These are phyloP conservation scores for Sesia bembeciformis DNA, from an alignment of 2,888 invertebrate genomes.

Conservation along the genomic window DNA sequence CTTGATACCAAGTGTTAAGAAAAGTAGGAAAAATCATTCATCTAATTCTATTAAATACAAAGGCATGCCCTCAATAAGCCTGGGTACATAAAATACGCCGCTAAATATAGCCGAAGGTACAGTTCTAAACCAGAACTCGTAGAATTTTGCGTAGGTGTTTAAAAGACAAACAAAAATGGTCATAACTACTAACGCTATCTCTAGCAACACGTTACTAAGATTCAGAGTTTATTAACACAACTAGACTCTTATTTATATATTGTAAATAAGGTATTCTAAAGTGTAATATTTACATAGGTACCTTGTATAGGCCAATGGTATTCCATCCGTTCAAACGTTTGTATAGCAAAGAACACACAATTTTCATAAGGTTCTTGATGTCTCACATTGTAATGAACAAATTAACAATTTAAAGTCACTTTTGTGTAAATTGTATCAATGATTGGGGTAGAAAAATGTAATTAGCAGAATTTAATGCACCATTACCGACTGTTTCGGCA, in stretches of 20 bases:
- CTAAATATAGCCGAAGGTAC: slow-evolving; percentile 17
- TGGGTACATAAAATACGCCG: not conserved
- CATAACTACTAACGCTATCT: not conserved
- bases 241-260: not conserved
- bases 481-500: no score
- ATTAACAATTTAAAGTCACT: not conserved
- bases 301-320: slow-evolving; percentile 40
- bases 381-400: slow-evolving; percentile 15
- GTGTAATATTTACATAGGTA: slow-evolving; percentile 21
- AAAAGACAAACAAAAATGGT: slow-evolving; percentile 2
- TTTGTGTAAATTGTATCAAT: slow-evolving; percentile 11
- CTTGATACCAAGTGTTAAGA: no score
- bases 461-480: no score
- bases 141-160: slow-evolving; percentile 22
- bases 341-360: slow-evolving; percentile 16
- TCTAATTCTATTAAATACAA: no score
- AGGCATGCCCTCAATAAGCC: no score
- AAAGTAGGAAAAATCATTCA: no score
- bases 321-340: slow-evolving; percentile 45
- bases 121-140: slow-evolving; percentile 7
- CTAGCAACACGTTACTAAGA: not conserved
- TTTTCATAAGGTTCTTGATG: slow-evolving; percentile 18
- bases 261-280: not conserved
- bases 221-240: no score
- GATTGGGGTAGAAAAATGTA: not conserved